phyloP scores from a whole-genome alignment of 2,797 vertebrate genomes.

The Craterocephalus amniculus region DNA sequence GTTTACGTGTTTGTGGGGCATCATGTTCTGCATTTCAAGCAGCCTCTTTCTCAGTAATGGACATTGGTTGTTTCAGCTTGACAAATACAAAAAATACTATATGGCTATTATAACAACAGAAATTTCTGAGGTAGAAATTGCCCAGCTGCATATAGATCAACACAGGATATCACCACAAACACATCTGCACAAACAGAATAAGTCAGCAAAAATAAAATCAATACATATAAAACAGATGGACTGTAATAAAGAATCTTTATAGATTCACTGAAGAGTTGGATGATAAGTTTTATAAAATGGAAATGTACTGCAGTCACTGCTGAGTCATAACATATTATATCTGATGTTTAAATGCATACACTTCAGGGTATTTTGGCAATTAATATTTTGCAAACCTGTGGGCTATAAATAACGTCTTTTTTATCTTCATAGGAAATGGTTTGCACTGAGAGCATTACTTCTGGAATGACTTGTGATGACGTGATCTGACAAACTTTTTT shows the following conservation, averaged over 20 bases:
- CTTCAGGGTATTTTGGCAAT: slow-evolving; percentile 22
- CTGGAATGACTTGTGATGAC: slow-evolving; percentile 30
- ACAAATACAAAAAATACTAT: not conserved
- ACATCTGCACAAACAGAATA: not conserved
- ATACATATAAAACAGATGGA: too few species aligned
- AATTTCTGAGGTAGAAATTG: not conserved
- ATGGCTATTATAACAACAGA: not conserved
- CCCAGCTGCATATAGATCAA: not conserved
- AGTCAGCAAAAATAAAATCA: not conserved
- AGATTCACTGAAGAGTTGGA: too few species aligned
- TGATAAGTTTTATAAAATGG: too few species aligned
- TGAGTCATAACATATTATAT: slow-evolving; percentile 44
- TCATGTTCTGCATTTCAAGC: not conserved
- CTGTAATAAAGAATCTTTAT: too few species aligned
- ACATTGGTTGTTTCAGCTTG: not conserved
- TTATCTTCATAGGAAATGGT: slow-evolving; percentile 43
- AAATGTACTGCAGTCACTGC: too few species aligned
- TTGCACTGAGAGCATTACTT: slow-evolving; percentile 40
- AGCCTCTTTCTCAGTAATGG: not conserved
- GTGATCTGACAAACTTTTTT: slow-evolving; percentile 34
- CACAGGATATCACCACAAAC: not conserved
- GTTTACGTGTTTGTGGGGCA: not conserved
- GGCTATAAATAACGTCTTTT: slow-evolving; percentile 44
- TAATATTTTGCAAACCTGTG: slow-evolving; percentile 37
- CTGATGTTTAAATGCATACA: slow-evolving; percentile 16